Evolutionary conservation across 1,140 invertebrate species (phyloP).

Genomic region (Halyomorpha halys): DNA sequence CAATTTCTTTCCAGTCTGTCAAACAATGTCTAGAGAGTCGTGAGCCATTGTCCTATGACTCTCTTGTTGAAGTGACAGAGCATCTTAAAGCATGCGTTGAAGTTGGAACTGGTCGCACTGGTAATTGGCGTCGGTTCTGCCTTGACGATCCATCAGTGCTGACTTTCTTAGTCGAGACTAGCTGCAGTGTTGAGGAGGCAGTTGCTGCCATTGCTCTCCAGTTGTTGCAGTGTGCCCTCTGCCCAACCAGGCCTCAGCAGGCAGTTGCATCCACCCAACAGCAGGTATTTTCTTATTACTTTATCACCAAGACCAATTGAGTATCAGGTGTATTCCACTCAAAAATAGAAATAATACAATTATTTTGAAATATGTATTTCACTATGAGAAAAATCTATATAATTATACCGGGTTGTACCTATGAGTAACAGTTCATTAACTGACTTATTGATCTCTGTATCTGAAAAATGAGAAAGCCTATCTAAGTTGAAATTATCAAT

Average conservation of each 20-base stretch:
- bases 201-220: conserved; percentile 85
- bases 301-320: neutral
- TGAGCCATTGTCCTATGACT: conserved; percentile 57
- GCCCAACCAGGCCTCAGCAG: conserved; percentile 37
- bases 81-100: conserved; percentile 90
- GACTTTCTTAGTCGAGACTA: conserved; percentile 64
- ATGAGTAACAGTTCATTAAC: no score
- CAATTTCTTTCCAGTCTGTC: conserved; percentile 37
- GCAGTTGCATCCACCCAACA: conserved; percentile 8
- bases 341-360: no score
- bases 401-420: no score
- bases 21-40: conserved; percentile 29
- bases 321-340: no score
- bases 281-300: neutral
- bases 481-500: no score
- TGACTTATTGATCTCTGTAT: no score
- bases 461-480: no score
- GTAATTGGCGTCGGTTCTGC: conserved; percentile 93
- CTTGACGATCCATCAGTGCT: conserved; percentile 62
- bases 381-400: no score
- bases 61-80: conserved; percentile 84
- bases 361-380: no score
- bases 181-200: conserved; percentile 81
- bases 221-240: conserved; percentile 76
- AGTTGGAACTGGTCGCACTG: conserved; percentile 77